These are phyloP conservation scores for Tokudaia muenninki DNA, from an alignment of 2,797 vertebrate genomes.

Conservation along the genomic window DNA sequence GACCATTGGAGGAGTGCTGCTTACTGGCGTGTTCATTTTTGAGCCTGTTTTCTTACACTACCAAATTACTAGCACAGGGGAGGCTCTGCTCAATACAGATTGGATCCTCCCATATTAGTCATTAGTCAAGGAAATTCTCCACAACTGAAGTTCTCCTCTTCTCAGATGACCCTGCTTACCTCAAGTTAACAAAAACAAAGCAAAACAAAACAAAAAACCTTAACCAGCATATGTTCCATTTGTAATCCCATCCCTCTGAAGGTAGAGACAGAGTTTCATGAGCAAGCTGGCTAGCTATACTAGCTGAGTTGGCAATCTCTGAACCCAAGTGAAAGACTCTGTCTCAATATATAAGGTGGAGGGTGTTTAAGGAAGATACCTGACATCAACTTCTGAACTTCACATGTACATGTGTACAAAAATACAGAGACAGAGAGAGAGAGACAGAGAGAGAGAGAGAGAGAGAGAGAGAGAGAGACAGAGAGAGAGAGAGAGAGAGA, in stretches of 20 bases:
- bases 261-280: background rate
- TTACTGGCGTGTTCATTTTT: background rate
- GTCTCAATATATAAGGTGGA: background rate
- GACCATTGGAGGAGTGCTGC: background rate
- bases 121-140: background rate
- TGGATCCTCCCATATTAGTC: background rate
- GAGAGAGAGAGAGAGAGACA: too few species aligned
- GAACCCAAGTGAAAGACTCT: background rate
- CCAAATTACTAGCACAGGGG: background rate
- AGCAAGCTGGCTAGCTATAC: background rate
- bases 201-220: background rate
- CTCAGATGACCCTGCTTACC: background rate
- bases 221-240: background rate
- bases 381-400: background rate
- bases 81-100: too few species aligned
- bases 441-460: too few species aligned
- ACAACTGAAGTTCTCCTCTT: background rate
- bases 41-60: background rate
- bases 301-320: background rate
- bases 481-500: background rate
- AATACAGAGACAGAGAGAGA: too few species aligned
- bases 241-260: background rate
- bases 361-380: background rate
- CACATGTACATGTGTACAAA: background rate
- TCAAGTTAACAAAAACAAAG: background rate